These are phyloP conservation scores for Emberiza fucata DNA, from an alignment of 2,113 vertebrate genomes.

Conservation along the genomic window DNA sequence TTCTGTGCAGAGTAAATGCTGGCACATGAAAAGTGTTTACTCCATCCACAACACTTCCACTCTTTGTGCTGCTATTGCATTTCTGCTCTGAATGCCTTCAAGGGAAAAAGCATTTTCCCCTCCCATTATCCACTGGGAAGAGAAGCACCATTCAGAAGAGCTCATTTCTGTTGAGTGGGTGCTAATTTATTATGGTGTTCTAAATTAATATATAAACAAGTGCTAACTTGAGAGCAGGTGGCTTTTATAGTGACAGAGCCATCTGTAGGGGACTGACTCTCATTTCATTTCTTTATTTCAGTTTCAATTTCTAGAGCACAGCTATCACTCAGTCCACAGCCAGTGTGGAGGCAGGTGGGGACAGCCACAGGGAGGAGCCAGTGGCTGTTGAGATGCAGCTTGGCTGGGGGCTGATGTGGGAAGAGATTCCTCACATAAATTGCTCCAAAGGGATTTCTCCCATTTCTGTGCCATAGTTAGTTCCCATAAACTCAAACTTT, in stretches of 20 bases:
- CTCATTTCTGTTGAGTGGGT: background rate
- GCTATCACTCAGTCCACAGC: background rate
- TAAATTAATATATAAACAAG: slow-evolving; percentile 30
- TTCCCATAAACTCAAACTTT: background rate
- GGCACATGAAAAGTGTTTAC: background rate
- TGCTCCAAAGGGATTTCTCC: background rate
- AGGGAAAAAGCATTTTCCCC: background rate
- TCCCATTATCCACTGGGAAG: background rate
- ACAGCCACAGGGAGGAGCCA: background rate
- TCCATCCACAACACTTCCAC: background rate
- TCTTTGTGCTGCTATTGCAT: background rate
- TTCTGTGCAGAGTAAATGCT: background rate
- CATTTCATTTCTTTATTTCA: background rate
- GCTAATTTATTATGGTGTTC: slow-evolving; percentile 21
- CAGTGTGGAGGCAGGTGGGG: background rate
- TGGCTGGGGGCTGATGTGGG: background rate
- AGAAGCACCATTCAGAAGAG: background rate
- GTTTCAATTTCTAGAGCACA: background rate
- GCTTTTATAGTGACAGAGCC: slow-evolving; percentile 8
- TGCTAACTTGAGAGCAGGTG: background rate
- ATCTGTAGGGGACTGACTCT: slow-evolving; percentile 14
- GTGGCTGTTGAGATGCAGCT: background rate
- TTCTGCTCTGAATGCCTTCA: background rate
- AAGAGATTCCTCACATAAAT: background rate
- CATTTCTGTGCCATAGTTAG: background rate